These are phyloP conservation scores for Chondrosia reniformis DNA, from an alignment of 37 sponge, comb jelly and placozoan species.

Conservation along the genomic window DNA sequence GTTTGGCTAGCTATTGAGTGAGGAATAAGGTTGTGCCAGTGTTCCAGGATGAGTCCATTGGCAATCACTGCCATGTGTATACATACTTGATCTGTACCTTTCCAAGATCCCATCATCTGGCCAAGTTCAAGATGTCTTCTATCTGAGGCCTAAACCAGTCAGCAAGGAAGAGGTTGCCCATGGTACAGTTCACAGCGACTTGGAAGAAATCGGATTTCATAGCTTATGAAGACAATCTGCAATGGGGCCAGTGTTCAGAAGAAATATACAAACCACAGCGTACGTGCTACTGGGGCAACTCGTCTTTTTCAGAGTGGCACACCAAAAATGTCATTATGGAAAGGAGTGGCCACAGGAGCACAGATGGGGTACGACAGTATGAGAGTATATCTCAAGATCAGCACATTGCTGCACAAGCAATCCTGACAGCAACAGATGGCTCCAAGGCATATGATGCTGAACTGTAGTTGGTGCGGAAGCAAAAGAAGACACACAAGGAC, in stretches of 20 bases:
- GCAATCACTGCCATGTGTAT: not conserved
- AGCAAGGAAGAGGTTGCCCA: not conserved
- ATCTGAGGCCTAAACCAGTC: not conserved
- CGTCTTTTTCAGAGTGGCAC: not conserved
- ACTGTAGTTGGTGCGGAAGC: not conserved
- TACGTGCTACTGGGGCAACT: constrained; percentile 3
- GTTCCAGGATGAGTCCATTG: constrained; percentile 4
- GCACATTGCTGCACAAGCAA: not conserved
- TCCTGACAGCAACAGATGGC: not conserved
- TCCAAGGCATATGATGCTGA: not conserved
- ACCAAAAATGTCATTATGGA: constrained; percentile 8
- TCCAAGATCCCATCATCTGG: not conserved
- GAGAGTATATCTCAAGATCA: not conserved
- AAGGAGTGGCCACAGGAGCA: not conserved
- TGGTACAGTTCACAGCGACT: constrained; percentile 10
- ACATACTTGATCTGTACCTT: not conserved
- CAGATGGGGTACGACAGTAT: not conserved
- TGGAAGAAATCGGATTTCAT: not conserved
- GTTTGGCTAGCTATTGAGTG: not conserved
- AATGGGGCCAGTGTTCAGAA: not conserved
- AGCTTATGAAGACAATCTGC: not conserved
- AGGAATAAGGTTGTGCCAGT: constrained; percentile 1
- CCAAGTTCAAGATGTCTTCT: not conserved
- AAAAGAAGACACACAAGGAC: not conserved
- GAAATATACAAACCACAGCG: not conserved